Evolutionary conservation across 1,140 invertebrate genomes (phyloP), one percentile per base, ranked within the genome.

Genomic region (Prorops nasuta): DNA sequence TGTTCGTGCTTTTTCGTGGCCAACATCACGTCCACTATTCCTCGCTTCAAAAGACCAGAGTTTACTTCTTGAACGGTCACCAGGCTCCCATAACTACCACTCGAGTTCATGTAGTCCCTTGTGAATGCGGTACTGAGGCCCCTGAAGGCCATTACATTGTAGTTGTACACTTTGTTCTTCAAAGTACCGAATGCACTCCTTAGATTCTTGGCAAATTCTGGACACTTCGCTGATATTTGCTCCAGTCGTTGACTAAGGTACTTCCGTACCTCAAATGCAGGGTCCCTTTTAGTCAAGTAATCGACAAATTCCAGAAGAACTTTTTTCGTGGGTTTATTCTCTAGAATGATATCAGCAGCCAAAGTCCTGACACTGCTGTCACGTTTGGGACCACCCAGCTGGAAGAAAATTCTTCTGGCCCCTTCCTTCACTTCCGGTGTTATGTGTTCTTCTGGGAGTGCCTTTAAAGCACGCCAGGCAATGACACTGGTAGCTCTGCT

Each of bases 21-120:
- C 3, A 91, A 44, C 17, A 86, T 72, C 9, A 92, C 81, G 67
- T 91, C 85, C 8, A 92, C 89, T 0, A 81, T 77, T 14, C 88
- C 89, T 18, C 87, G 77, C 67, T 92, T 92, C 1, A 91, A 67
- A 2, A 93, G 78, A 15, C 88, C 89, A 24, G 81, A 79, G 12
- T 78, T 81, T 1, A 90, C 85, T 70, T 91, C 89, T 65, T 91
- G 86, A n/a, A 88, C 76, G 3, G 88, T 86, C 0, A 88, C 72
- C 9, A 93, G 75, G 2, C 81, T 82, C 19, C 88, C 89, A 49
- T 90, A 90, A 19, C 80, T 83, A 37, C 82, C 83, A 0, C 72
- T 58, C 8, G 81, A 80, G 17, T 69, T 72, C 6, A 86, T 76
- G 10, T 87, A 84, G 1, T 67, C 70, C 38, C 87, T 80, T 0